These are phyloP conservation scores for Diglossa brunneiventris DNA, from an alignment of 2,113 vertebrate genomes.

Conservation along the genomic window DNA sequence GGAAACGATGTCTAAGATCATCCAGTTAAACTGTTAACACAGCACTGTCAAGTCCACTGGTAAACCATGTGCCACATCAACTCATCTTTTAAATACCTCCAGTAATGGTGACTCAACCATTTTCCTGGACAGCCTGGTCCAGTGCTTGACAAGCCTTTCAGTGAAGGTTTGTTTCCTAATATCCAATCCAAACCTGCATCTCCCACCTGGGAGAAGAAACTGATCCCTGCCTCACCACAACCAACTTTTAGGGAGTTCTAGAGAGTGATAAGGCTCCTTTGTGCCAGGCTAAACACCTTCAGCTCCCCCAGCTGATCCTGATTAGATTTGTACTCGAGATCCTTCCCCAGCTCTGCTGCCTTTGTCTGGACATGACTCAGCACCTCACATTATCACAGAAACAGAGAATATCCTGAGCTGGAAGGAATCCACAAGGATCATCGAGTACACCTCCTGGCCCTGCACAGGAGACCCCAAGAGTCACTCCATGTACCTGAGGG, in stretches of 20 bases:
- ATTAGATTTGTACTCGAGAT: not conserved
- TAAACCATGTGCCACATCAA: not conserved
- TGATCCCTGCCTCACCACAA: not conserved
- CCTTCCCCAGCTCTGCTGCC: not conserved
- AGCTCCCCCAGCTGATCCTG: not conserved
- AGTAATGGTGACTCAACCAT: not conserved
- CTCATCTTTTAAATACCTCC: not conserved
- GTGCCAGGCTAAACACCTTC: not conserved
- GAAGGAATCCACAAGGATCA: not conserved
- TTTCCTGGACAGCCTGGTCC: not conserved
- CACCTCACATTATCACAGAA: not conserved
- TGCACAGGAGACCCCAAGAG: not conserved
- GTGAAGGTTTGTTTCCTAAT: not conserved
- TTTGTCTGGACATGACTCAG: not conserved
- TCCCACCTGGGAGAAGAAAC: not conserved
- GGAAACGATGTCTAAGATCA: not conserved
- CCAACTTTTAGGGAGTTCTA: not conserved
- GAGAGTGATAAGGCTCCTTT: not conserved
- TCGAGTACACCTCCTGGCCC: accelerated
- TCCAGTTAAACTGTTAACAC: not conserved
- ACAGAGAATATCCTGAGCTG: not conserved
- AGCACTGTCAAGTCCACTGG: not conserved
- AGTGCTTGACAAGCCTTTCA: not conserved
- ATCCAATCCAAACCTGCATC: not conserved
- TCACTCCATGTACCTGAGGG: not conserved